Evolutionary conservation across 2,797 vertebrate genomes (phyloP).

Genomic region (Alosa sapidissima): DNA sequence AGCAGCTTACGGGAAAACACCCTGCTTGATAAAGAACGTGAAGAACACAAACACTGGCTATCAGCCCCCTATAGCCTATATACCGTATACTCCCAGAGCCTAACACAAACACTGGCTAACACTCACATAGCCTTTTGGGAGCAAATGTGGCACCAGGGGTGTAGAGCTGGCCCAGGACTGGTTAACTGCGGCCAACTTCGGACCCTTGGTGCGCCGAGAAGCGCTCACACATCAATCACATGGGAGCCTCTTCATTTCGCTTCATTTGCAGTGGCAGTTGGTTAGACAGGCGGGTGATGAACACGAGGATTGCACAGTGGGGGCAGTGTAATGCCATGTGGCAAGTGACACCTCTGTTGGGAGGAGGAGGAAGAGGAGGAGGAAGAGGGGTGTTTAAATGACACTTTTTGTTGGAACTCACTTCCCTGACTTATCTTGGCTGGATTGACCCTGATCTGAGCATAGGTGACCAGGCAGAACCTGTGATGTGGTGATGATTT

Average conservation of each 20-base stretch:
- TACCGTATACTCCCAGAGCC: too few species aligned
- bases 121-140: neutral
- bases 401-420: neutral
- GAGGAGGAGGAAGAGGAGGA: neutral
- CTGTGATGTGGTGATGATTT: neutral
- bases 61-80: too few species aligned
- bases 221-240: neutral
- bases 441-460: neutral
- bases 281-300: neutral
- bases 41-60: neutral
- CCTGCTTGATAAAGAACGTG: neutral
- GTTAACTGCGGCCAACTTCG: neutral
- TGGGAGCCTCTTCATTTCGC: neutral
- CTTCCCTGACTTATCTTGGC: neutral
- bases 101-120: too few species aligned
- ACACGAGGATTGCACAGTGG: neutral
- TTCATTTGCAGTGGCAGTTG: neutral
- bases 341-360: neutral
- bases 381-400: neutral
- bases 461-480: neutral
- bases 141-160: neutral
- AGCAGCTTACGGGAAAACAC: constrained; percentile 14
- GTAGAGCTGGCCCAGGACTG: neutral
- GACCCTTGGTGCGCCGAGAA: neutral
- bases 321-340: neutral